A percentile compares a stretch with the other conserved stretches of the same genome.
Evolutionary conservation across 2,888 invertebrate species (phyloP).

Genomic region (Latrodectus hesperus): DNA sequence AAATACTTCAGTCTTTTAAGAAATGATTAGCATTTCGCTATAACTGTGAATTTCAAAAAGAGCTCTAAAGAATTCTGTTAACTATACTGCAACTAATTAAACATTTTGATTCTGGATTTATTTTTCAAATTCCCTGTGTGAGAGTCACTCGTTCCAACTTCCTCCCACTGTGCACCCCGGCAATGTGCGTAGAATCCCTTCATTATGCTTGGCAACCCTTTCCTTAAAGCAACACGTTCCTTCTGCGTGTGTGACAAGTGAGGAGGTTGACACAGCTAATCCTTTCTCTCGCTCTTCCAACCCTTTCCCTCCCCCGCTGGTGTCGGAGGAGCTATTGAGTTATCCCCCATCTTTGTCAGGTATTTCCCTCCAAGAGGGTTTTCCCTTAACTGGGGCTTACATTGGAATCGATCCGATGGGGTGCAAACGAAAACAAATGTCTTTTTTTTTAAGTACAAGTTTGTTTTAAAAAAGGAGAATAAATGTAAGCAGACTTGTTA

Average conservation of each 20-base stretch:
- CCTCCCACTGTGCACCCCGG: background rate
- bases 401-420: background rate
- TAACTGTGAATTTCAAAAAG: too few relatives aligned
- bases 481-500: too few relatives aligned
- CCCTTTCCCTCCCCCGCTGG: background rate
- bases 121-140: too few relatives aligned
- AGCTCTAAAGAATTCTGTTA: too few relatives aligned
- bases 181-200: background rate
- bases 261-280: slow-evolving; percentile 14
- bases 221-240: slow-evolving; percentile 30
- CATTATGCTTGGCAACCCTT: background rate
- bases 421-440: background rate
- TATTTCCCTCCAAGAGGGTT: background rate
- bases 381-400: background rate
- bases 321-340: background rate
- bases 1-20: too few relatives aligned
- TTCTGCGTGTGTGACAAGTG: background rate
- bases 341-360: slow-evolving; percentile 14
- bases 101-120: too few relatives aligned
- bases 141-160: too few relatives aligned
- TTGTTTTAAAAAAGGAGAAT: background rate
- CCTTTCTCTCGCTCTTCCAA: slow-evolving; percentile 1
- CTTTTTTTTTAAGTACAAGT: background rate
- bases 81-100: too few relatives aligned
- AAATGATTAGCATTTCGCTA: too few relatives aligned